phyloP scores from a whole-genome alignment of 1,140 invertebrate species.

The Papilio polytes region DNA sequence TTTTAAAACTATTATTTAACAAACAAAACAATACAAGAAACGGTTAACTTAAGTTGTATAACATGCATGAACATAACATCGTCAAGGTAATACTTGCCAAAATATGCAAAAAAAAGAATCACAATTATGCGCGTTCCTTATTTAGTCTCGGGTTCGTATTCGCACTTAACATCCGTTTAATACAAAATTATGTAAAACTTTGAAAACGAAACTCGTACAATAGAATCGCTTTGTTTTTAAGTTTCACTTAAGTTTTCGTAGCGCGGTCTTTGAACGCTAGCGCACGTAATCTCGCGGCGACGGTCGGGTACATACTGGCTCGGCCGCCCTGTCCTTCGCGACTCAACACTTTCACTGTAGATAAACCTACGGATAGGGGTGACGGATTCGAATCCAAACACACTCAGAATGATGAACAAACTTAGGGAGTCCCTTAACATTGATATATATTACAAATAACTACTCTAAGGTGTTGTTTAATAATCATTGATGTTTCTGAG shows the following conservation, averaged over 20 bases:
- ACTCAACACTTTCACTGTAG: conserved; percentile 8
- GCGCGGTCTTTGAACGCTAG: conserved; percentile 35
- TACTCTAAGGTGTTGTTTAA: no score
- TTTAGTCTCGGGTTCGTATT: conserved; percentile 32
- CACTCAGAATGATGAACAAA: background rate
- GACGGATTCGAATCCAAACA: conserved; percentile 8
- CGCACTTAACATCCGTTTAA: conserved; percentile 19
- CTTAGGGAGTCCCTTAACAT: background rate
- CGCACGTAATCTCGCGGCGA: background rate
- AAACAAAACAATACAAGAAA: conserved; percentile 14
- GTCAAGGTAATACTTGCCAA: conserved; percentile 25
- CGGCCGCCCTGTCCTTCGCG: background rate
- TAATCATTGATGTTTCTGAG: no score
- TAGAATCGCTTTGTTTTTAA: conserved; percentile 61
- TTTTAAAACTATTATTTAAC: conserved; percentile 4
- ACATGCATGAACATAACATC: conserved; percentile 15
- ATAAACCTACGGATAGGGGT: conserved; percentile 16
- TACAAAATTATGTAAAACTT: conserved; percentile 29
- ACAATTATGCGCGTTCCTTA: conserved; percentile 18
- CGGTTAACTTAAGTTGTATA: conserved; percentile 2
- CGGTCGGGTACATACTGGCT: background rate
- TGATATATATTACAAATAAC: background rate
- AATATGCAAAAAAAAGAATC: conserved; percentile 15
- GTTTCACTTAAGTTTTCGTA: conserved; percentile 44
- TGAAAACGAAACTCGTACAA: conserved; percentile 61